These are phyloP conservation scores for Apantesis nais DNA, from an alignment of 2,888 invertebrate genomes.

Conservation along the genomic window DNA sequence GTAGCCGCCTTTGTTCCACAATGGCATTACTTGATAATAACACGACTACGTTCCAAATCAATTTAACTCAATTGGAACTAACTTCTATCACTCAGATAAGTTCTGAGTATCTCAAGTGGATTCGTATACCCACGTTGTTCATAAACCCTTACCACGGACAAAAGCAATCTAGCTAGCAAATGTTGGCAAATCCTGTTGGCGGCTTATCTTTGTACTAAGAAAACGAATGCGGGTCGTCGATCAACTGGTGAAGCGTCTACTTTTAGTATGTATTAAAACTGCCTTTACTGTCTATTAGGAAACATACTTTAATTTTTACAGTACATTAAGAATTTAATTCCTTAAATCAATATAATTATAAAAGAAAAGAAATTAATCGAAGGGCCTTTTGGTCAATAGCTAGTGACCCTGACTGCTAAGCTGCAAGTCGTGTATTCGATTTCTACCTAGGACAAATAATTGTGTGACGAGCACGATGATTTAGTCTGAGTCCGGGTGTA, in stretches of 20 bases:
- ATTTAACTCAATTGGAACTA: constrained; percentile 51
- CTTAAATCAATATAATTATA: too few species aligned
- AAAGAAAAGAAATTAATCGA: too few species aligned
- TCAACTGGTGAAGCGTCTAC: constrained; percentile 43
- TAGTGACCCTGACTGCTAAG: too few species aligned
- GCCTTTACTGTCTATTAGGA: constrained; percentile 42
- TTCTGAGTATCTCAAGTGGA: constrained; percentile 39
- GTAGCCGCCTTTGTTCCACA: constrained; percentile 65
- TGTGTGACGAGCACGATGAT: too few species aligned
- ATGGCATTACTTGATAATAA: constrained; percentile 66
- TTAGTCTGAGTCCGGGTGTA: too few species aligned
- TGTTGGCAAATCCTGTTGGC: constrained; percentile 47
- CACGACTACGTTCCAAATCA: constrained; percentile 60
- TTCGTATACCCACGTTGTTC: constrained; percentile 47
- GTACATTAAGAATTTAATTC: background rate
- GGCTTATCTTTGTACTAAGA: constrained; percentile 54
- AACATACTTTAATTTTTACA: constrained; percentile 38
- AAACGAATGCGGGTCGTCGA: constrained; percentile 56
- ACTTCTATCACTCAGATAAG: constrained; percentile 57
- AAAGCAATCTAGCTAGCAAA: constrained; percentile 54
- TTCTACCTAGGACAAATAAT: too few species aligned
- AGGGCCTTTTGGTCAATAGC: too few species aligned
- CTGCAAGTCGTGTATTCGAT: too few species aligned
- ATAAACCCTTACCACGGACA: constrained; percentile 44
- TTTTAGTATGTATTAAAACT: constrained; percentile 35